Conservation (phyloP, 2,113 vertebrate genomes). For the Neolamprologus longior region DNA sequence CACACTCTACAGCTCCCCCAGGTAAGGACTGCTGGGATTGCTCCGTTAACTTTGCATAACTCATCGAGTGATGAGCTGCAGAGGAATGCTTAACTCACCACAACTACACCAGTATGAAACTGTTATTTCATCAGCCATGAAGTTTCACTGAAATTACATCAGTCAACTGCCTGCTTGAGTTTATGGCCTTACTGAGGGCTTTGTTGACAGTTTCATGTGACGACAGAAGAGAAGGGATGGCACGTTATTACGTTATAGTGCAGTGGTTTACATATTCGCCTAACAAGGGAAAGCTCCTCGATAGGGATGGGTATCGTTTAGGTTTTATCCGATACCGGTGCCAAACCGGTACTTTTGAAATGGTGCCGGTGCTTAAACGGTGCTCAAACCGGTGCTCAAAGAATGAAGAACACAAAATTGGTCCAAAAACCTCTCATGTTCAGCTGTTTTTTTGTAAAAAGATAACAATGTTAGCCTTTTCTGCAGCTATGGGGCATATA, state of each 20-base stretch:
- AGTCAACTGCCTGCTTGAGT: not conserved
- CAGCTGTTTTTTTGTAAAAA: no score
- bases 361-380: no score
- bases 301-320: no score
- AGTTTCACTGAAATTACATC: slow-evolving; percentile 21
- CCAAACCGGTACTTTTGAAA: fast-evolving
- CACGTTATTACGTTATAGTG: not conserved
- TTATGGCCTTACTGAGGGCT: not conserved
- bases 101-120: not conserved
- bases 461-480: no score
- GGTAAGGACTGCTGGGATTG: slow-evolving; percentile 67
- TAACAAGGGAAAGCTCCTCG: fast-evolving
- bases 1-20: slow-evolving; percentile 83
- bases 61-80: not conserved
- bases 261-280: not conserved
- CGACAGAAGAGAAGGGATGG: not conserved
- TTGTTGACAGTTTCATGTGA: not conserved
- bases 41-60: not conserved
- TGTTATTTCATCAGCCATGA: slow-evolving; percentile 26
- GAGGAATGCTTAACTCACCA: not conserved
- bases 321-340: fast-evolving
- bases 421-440: no score
- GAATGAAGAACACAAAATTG: fast-evolving
- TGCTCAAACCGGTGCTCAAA: no score
- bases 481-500: no score